Percentiles rank a stretch among this genome's conserved stretches.
These are phyloP conservation scores for Drosophila albomicans DNA, from an alignment of 1,140 invertebrate species.

Conservation along the genomic window DNA sequence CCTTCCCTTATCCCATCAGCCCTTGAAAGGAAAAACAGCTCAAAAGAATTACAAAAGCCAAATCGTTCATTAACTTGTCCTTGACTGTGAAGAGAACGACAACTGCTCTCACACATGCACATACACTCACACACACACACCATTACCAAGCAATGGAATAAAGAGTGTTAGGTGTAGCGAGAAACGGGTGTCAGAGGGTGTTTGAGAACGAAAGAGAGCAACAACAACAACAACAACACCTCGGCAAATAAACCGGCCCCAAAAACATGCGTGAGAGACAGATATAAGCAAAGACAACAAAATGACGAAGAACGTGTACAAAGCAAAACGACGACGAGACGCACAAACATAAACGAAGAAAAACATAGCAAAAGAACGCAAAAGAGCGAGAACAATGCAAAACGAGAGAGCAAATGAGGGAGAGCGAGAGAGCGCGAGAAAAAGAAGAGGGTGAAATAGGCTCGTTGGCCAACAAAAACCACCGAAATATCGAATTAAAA, in stretches of 20 bases:
- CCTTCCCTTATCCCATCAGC: constrained; percentile 4
- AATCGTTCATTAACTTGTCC: constrained; percentile 80
- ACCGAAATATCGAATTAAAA: constrained; percentile 15
- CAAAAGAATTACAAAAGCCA: constrained; percentile 53
- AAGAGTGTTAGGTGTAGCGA: constrained; percentile 10
- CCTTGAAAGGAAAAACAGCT: constrained; percentile 41
- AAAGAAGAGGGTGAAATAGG: constrained; percentile 42
- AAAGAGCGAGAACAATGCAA: constrained; percentile 2
- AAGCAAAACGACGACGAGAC: constrained; percentile 50
- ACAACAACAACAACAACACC: constrained; percentile 3
- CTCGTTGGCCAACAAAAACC: constrained; percentile 28
- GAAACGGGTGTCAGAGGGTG: constrained; percentile 19
- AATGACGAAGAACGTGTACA: constrained; percentile 48
- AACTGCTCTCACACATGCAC: constrained; percentile 25
- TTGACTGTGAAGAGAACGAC: constrained; percentile 71
- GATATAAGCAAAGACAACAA: constrained; percentile 37
- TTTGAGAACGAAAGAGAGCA: constrained; percentile 28
- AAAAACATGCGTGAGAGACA: constrained; percentile 72
- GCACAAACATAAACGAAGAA: constrained; percentile 50
- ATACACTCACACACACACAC: constrained; percentile 11
- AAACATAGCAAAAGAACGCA: constrained; percentile 22
- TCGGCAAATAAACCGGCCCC: constrained; percentile 62
- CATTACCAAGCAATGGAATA: constrained; percentile 14
- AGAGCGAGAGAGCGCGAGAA: background rate
- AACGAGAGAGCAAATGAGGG: background rate